Evolutionary conservation across 2,797 vertebrate species (phyloP).

Genomic region (Oophaga sylvatica): DNA sequence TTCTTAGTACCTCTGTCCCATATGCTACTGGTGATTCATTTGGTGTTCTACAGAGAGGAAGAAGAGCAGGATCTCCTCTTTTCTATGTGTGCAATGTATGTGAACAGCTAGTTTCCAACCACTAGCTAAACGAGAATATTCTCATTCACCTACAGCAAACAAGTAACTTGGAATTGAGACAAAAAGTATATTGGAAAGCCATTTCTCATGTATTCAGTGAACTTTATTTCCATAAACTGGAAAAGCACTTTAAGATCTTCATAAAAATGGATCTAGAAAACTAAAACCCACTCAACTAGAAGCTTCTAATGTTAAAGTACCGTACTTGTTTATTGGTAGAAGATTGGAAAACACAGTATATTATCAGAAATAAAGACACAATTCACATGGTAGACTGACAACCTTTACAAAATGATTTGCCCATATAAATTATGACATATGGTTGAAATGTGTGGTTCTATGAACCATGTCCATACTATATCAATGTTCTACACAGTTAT

Average conservation of each 20-base stretch:
- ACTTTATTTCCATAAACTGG: not conserved
- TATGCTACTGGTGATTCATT: too few relatives aligned
- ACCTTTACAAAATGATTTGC: constrained; percentile 33
- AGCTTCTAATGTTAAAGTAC: not conserved
- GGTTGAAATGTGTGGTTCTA: constrained; percentile 36
- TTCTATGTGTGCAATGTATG: too few relatives aligned
- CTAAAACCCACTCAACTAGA: not conserved
- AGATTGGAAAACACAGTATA: constrained; percentile 5
- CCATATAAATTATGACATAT: constrained; percentile 33
- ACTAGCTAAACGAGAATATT: too few relatives aligned
- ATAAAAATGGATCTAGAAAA: not conserved
- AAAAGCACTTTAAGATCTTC: not conserved
- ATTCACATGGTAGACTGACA: constrained; percentile 17
- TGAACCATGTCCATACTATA: constrained; percentile 3
- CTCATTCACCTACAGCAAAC: too few relatives aligned
- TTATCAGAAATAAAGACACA: not conserved
- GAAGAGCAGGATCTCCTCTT: too few relatives aligned
- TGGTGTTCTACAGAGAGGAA: too few relatives aligned
- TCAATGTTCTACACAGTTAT: constrained; percentile 22
- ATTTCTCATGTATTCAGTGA: not conserved
- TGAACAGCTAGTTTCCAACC: too few relatives aligned
- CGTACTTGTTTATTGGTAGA: not conserved
- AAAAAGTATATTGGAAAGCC: too few relatives aligned
- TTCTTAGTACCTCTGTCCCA: too few relatives aligned
- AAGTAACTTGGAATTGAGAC: too few relatives aligned